A percentile compares a stretch with the other conserved stretches of the same genome.
Evolutionary conservation across 2,888 invertebrate species (phyloP).

Genomic region (Trichopoda pennipes): DNA sequence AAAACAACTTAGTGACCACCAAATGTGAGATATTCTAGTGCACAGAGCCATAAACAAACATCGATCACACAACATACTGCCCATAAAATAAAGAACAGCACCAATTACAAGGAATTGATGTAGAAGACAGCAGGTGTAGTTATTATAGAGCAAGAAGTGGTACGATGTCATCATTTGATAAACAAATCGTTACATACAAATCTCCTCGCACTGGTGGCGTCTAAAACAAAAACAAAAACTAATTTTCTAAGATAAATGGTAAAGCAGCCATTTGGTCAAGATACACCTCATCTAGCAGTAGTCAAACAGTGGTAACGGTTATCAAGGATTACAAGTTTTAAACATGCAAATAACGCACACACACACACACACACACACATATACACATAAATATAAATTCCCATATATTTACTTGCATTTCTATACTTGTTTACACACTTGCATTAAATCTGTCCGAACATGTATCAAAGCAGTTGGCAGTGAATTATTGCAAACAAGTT

Average conservation of each 20-base stretch:
- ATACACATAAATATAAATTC: too few species aligned
- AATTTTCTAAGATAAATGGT: conserved; percentile 18
- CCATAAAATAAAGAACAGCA: background rate
- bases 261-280: conserved; percentile 45
- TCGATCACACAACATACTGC: background rate
- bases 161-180: conserved; percentile 77
- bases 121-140: background rate
- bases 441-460: conserved; percentile 53
- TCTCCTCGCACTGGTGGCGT: conserved; percentile 37
- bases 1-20: conserved; percentile 50
- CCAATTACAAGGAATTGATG: conserved; percentile 12
- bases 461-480: conserved; percentile 73
- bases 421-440: conserved; percentile 25
- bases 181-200: conserved; percentile 76
- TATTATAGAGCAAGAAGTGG: background rate
- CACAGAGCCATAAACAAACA: background rate
- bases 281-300: conserved; percentile 26
- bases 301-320: conserved; percentile 45
- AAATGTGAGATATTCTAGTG: conserved; percentile 30
- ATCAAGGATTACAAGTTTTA: conserved; percentile 66
- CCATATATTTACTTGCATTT: too few species aligned
- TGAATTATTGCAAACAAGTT: conserved; percentile 80
- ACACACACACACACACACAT: background rate
- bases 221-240: conserved; percentile 12
- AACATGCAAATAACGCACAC: conserved; percentile 32